These are phyloP conservation scores for Odontocolon sp. DNA, from an alignment of 2,888 invertebrate species.

Conservation along the genomic window DNA sequence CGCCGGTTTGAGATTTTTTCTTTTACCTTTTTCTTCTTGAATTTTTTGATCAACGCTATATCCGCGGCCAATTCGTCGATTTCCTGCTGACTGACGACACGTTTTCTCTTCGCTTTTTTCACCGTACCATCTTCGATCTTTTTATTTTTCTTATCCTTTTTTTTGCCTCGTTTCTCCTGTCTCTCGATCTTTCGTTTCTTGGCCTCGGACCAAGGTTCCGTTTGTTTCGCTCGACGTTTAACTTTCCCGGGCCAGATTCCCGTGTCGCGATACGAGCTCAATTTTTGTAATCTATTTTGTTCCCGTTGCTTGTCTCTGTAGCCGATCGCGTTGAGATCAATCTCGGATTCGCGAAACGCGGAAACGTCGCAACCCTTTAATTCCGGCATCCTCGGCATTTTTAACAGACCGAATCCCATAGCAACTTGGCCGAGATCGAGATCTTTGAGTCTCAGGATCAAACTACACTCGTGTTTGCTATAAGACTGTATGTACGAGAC, in stretches of 20 bases:
- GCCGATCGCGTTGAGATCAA: conserved; percentile 89
- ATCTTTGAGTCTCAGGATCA: conserved; percentile 94
- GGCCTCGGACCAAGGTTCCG: conserved; percentile 89
- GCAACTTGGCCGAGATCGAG: conserved; percentile 92
- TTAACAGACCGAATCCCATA: conserved; percentile 93
- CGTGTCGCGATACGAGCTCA: conserved; percentile 87
- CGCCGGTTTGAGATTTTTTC: background rate
- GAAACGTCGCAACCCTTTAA: conserved; percentile 85
- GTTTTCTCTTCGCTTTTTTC: conserved; percentile 80
- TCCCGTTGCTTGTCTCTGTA: conserved; percentile 92
- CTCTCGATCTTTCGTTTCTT: conserved; percentile 87
- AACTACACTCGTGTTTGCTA: conserved; percentile 96
- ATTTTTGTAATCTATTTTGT: conserved; percentile 86
- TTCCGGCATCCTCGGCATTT: conserved; percentile 98
- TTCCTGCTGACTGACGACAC: conserved; percentile 87
- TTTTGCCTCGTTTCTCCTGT: conserved; percentile 84
- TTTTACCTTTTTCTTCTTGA: conserved; percentile 90
- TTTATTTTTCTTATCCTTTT: conserved; percentile 84
- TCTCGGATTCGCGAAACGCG: conserved; percentile 83
- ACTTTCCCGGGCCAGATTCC: conserved; percentile 88
- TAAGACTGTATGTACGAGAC: conserved; percentile 98
- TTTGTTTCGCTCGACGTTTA: conserved; percentile 84
- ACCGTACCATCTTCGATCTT: conserved; percentile 79
- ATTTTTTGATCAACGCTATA: conserved; percentile 91
- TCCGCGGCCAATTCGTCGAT: conserved; percentile 90